Conservation (phyloP, 2,888 invertebrate species). For the Athrips mouffetella region DNA sequence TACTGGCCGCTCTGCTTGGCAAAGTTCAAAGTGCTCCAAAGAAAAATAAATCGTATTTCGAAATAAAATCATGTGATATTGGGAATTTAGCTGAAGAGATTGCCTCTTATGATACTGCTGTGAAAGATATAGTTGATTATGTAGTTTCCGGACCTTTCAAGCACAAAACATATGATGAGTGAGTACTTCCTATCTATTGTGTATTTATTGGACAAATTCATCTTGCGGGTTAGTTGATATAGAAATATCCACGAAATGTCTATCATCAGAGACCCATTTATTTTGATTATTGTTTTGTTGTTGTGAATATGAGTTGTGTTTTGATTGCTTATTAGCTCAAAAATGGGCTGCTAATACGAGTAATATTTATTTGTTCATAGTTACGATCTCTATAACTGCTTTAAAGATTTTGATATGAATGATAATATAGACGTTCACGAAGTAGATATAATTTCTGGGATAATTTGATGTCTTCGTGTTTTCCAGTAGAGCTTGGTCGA, state of each 20-base stretch:
- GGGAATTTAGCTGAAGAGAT: constrained; percentile 74
- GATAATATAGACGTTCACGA: too few relatives aligned
- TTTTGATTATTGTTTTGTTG: constrained; percentile 5
- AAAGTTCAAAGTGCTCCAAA: constrained; percentile 28
- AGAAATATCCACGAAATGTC: neutral
- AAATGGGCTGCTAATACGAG: too few relatives aligned
- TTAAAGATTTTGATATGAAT: too few relatives aligned
- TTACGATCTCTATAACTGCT: too few relatives aligned
- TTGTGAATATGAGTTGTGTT: too few relatives aligned
- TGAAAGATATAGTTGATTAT: constrained; percentile 72
- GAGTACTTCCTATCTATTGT: constrained; percentile 35
- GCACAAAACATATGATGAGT: constrained; percentile 77
- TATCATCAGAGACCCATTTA: neutral
- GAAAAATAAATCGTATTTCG: constrained; percentile 29
- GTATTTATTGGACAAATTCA: neutral
- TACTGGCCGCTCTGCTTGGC: neutral
- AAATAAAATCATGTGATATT: constrained; percentile 23
- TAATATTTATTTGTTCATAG: too few relatives aligned
- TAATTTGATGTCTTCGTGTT: too few relatives aligned
- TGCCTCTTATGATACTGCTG: constrained; percentile 71
- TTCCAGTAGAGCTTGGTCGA: too few relatives aligned
- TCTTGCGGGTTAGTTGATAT: neutral
- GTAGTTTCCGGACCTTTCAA: constrained; percentile 71
- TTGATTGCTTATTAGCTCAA: too few relatives aligned
- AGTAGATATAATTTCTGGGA: too few relatives aligned